Conservation (phyloP, 2,888 invertebrate species). For the Perizoma affinitatum region DNA sequence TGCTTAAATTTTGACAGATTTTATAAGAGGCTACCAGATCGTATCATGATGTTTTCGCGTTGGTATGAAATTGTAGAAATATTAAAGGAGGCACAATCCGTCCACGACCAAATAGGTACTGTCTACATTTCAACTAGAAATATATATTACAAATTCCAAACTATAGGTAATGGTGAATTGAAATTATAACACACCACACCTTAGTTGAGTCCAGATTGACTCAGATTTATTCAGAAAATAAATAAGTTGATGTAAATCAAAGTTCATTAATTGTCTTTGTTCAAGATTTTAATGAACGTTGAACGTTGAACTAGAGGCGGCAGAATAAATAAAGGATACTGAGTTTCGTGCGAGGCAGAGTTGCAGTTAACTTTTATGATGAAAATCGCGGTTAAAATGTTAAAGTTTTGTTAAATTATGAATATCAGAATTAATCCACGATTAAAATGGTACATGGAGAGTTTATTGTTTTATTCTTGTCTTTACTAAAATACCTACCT, state of each 20-base stretch:
- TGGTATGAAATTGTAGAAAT: slow-evolving; percentile 17
- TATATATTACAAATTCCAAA: not conserved
- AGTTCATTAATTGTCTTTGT: too few species aligned
- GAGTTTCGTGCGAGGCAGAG: not conserved
- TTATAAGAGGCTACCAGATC: too few species aligned
- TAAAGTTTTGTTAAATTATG: slow-evolving; percentile 55
- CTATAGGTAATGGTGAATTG: not conserved
- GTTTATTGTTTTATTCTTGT: slow-evolving; percentile 48
- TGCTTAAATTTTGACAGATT: too few species aligned
- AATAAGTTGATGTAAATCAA: too few species aligned
- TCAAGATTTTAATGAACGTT: too few species aligned
- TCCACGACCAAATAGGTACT: slow-evolving; percentile 56
- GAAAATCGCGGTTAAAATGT: slow-evolving; percentile 55
- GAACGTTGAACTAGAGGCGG: too few species aligned
- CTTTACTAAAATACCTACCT: not conserved
- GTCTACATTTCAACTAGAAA: slow-evolving; percentile 5
- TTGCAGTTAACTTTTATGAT: slow-evolving; percentile 32
- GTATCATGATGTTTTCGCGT: not conserved
- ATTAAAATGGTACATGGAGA: slow-evolving; percentile 70
- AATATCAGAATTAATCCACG: slow-evolving; percentile 65
- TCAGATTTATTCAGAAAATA: too few species aligned
- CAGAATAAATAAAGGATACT: too few species aligned
- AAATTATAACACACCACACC: too few species aligned
- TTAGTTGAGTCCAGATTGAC: too few species aligned
- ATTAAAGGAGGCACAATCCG: slow-evolving; percentile 65